phyloP scores from a whole-genome alignment of 2,797 vertebrate species.

The Catharus ustulatus region DNA sequence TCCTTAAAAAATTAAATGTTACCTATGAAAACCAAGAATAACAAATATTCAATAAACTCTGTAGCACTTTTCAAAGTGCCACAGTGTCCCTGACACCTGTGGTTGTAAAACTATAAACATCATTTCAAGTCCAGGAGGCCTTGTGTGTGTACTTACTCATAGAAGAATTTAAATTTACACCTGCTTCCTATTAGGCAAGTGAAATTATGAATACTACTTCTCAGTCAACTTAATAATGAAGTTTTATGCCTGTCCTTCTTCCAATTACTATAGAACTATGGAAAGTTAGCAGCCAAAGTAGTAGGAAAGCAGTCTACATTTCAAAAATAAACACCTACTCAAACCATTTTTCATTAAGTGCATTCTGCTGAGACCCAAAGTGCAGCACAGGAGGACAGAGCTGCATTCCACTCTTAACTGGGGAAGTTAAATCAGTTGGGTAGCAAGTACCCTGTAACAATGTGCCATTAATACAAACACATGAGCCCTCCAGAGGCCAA shows the following conservation, averaged over 20 bases:
- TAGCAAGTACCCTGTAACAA: neutral
- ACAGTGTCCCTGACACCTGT: neutral
- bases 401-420: neutral
- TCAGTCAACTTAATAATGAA: neutral
- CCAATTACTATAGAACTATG: neutral
- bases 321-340: slow-evolving; percentile 28
- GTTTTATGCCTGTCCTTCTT: neutral
- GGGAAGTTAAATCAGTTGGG: neutral
- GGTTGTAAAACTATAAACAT: neutral
- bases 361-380: slow-evolving; percentile 18
- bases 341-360: neutral
- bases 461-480: neutral
- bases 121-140: neutral
- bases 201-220: neutral
- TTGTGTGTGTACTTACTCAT: neutral
- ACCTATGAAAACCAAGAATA: neutral
- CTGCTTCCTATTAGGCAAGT: neutral
- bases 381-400: neutral
- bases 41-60: neutral
- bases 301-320: neutral
- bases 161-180: neutral
- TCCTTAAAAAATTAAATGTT: neutral
- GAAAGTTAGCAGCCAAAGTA: neutral
- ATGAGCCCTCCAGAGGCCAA: slow-evolving; percentile 4
- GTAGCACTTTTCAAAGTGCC: neutral